Base-by-base conservation (phyloP, 2,797 vertebrate species). In the Xyrichtys novacula region DNA sequence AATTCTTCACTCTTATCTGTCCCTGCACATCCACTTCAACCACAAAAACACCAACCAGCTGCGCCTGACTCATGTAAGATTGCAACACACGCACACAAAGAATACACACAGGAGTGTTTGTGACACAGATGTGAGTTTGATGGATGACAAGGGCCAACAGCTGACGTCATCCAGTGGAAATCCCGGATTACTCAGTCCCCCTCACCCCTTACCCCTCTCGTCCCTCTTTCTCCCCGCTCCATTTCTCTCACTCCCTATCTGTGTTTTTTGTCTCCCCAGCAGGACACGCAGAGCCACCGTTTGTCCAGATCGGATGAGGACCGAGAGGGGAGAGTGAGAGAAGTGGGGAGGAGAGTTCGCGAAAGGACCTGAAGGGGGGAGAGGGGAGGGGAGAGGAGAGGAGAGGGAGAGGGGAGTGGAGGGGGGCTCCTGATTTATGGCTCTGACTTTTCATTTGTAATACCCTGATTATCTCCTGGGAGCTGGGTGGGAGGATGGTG, bases 101-200 rank as follows among this genome's bases (percentile, higher is more conserved):
- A 40, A 4, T 23, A 48, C 43, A 61, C 59, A 48, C 17, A 20
- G 63, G 36, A 72, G 80, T 83, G 68, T 71, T 80, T 83, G 77
- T 77, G 80, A 80, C 83, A 88, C 86, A 90, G 85, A 90, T 87
- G 81, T 84, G 77, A 90, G 84, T 79, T 63, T 91, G 87, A 91
- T 82, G 78, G 85, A 91, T 91, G 82, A 87, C 76, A 81, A 76
- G 47, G 84, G 82, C 85, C 92, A 89, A 89, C 81, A 85, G 90
- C 85, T 93, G 92, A 94, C 85, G 83, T 95, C 89, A 93, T 76
- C 59, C 63, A 32, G 75, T 94, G 92, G 92, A 95, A 95, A 95
- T 94, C 93, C 92, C 91, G 83, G 83, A 92, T 92, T 92, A 94
- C 92, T 92, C 85, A 89, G 65, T n/a, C 62, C 26, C 64, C 40